phyloP scores from a whole-genome alignment of 2,797 vertebrate genomes.

The Spheniscus humboldti region DNA sequence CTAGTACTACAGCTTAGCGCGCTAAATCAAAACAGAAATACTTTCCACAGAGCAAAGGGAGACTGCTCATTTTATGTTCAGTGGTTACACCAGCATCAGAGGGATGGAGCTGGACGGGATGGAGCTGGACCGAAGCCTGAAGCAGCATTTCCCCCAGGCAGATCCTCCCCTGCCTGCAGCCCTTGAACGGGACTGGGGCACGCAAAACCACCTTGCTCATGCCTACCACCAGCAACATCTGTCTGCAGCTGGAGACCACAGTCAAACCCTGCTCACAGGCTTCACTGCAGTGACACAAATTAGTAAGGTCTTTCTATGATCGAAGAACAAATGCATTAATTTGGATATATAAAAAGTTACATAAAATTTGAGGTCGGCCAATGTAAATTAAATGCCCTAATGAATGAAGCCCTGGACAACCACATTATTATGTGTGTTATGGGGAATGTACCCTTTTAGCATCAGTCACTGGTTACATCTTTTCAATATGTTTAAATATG shows the following conservation, averaged over 20 bases:
- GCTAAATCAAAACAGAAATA: neutral
- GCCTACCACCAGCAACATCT: neutral
- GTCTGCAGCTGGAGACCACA: neutral
- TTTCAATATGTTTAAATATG: neutral
- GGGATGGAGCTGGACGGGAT: neutral
- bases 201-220: rapidly evolving
- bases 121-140: neutral
- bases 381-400: constrained; percentile 28
- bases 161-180: neutral
- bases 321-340: constrained; percentile 5
- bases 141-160: neutral
- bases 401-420: neutral
- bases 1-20: neutral
- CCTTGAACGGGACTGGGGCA: rapidly evolving
- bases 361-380: constrained; percentile 9
- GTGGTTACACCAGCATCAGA: rapidly evolving
- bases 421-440: constrained; percentile 33
- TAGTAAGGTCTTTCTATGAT: neutral
- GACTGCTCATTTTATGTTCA: rapidly evolving
- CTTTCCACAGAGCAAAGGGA: rapidly evolving
- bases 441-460: constrained; percentile 16
- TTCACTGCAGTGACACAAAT: neutral
- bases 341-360: neutral
- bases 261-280: neutral
- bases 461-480: neutral